A percentile compares a stretch with the other conserved stretches of the same genome.
Evolutionary conservation across 2,113 vertebrate genomes (phyloP).

Genomic region (Cheilinus undulatus): DNA sequence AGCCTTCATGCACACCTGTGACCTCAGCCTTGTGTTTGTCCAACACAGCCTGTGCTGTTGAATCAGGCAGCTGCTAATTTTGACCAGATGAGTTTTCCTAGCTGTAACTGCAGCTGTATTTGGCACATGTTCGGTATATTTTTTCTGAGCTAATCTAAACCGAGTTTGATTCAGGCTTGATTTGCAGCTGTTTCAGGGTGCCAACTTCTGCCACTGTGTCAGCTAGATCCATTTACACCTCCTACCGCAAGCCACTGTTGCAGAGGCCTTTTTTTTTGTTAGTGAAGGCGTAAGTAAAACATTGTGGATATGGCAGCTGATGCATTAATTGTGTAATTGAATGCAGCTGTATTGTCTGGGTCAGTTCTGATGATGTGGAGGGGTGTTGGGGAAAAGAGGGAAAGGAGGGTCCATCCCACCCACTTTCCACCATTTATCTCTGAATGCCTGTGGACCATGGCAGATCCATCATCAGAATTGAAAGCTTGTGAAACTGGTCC

Average conservation of each 20-base stretch:
- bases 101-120: constrained; percentile 47
- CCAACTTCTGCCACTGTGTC: constrained; percentile 65
- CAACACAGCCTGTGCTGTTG: constrained; percentile 20
- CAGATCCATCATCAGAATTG: constrained; percentile 35
- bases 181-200: constrained; percentile 55
- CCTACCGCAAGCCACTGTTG: constrained; percentile 52
- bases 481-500: neutral
- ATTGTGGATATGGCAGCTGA: constrained; percentile 62
- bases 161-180: constrained; percentile 41
- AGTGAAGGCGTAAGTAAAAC: constrained; percentile 63
- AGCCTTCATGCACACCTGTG: constrained; percentile 54
- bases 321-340: constrained; percentile 73
- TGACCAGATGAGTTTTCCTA: constrained; percentile 64
- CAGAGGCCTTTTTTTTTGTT: constrained; percentile 59
- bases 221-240: constrained; percentile 63
- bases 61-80: constrained; percentile 47
- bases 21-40: constrained; percentile 51
- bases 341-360: constrained; percentile 72
- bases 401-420: constrained; percentile 26
- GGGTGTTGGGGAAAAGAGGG: constrained; percentile 31
- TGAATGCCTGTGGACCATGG: constrained; percentile 29
- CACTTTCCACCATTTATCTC: constrained; percentile 50
- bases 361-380: constrained; percentile 62
- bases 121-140: constrained; percentile 51
- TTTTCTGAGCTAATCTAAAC: constrained; percentile 69